phyloP scores from a whole-genome alignment of 2,888 invertebrate genomes.

The Syrista parreyssii region DNA sequence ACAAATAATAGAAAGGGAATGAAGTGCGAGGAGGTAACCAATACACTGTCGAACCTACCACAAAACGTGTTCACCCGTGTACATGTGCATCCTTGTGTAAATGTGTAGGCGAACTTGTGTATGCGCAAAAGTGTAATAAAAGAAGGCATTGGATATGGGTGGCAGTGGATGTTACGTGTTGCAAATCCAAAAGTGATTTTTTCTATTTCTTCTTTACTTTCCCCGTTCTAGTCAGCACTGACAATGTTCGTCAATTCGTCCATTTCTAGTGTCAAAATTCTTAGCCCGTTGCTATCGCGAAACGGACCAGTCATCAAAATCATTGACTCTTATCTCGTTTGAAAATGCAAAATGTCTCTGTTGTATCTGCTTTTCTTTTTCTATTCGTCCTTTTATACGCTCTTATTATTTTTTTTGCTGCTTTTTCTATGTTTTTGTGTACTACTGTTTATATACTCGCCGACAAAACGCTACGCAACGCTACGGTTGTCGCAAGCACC shows the following conservation, averaged over 20 bases:
- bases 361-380: background rate
- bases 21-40: background rate
- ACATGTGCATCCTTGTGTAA: background rate
- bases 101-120: background rate
- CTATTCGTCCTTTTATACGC: constrained; percentile 9
- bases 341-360: constrained; percentile 15
- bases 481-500: constrained; percentile 52
- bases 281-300: background rate
- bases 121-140: background rate
- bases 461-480: constrained; percentile 49
- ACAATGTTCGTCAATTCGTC: background rate
- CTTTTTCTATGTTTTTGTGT: background rate
- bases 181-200: background rate
- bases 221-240: background rate
- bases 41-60: background rate
- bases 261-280: background rate
- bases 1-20: background rate
- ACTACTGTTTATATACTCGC: background rate
- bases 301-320: background rate
- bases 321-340: constrained; percentile 10
- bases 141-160: background rate
- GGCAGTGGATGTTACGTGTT: background rate
- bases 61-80: background rate
- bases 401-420: constrained; percentile 9
- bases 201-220: background rate